Percentiles rank a stretch among this genome's conserved stretches.
phyloP scores from a whole-genome alignment of 2,797 vertebrate species.

The Neopelma chrysocephalum region DNA sequence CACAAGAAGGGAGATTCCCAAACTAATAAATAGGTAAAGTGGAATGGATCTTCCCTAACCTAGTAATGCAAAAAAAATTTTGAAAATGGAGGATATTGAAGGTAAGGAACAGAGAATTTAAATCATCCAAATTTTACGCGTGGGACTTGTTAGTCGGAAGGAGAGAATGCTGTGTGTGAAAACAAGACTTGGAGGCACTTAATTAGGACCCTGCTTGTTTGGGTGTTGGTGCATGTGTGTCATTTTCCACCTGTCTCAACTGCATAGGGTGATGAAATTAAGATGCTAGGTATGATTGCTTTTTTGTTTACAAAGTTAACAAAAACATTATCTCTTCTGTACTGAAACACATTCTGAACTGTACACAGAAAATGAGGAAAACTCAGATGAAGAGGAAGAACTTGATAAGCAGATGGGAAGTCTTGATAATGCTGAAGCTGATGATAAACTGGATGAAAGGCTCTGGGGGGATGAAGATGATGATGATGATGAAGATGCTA shows the following conservation, averaged over 20 bases:
- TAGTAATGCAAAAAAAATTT: background rate
- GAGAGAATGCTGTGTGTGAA: background rate
- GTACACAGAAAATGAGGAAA: slow-evolving; percentile 79
- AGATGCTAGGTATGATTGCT: background rate
- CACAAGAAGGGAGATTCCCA: background rate
- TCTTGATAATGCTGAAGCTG: slow-evolving; percentile 88
- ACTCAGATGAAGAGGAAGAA: slow-evolving; percentile 87
- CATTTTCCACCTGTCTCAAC: background rate
- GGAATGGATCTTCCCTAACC: background rate
- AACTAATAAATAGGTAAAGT: background rate
- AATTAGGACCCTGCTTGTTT: background rate
- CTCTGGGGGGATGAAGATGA: slow-evolving; percentile 93
- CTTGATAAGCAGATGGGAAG: slow-evolving; percentile 97
- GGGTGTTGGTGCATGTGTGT: background rate
- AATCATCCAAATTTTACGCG: background rate
- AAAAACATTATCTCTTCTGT: background rate
- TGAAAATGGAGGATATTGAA: background rate
- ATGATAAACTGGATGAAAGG: slow-evolving; percentile 91
- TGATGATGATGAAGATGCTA: slow-evolving; percentile 77
- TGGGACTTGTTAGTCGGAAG: background rate
- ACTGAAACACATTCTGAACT: background rate
- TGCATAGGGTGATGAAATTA: background rate
- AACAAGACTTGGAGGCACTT: background rate
- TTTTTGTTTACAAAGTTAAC: background rate
- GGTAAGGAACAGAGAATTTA: background rate